Evolutionary conservation across 2,113 vertebrate species (phyloP).

Genomic region (Mus pahari): DNA sequence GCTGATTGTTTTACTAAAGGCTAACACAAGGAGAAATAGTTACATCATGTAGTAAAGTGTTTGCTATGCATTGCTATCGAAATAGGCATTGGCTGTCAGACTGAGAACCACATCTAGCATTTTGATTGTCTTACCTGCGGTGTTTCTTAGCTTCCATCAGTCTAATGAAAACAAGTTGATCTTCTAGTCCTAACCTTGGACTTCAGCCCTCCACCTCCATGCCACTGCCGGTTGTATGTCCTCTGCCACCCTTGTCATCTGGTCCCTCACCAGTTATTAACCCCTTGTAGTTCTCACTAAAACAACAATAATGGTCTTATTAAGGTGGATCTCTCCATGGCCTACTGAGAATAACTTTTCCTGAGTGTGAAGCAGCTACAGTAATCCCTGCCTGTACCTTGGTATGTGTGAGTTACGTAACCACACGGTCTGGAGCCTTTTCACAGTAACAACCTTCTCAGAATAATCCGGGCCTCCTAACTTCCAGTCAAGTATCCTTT

Average conservation of each 20-base stretch:
- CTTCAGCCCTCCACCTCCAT: neutral
- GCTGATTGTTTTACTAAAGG: constrained; percentile 9
- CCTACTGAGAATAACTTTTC: constrained; percentile 12
- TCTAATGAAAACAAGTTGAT: neutral
- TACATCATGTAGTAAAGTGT: neutral
- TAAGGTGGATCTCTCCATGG: neutral
- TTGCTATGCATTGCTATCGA: constrained; percentile 29
- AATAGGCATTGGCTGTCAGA: constrained; percentile 15
- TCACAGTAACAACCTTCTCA: neutral
- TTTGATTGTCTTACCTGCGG: neutral
- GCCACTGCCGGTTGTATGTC: neutral
- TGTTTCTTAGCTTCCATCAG: neutral
- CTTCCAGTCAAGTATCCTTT: neutral
- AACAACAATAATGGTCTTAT: neutral
- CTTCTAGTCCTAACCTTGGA: neutral
- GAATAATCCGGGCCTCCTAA: constrained; percentile 10
- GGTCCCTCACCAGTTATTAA: neutral
- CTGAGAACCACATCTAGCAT: neutral
- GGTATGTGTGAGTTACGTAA: neutral
- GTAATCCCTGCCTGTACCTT: neutral
- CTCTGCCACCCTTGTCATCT: neutral
- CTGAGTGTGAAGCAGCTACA: neutral
- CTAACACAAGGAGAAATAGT: constrained; percentile 19
- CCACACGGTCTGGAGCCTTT: neutral
- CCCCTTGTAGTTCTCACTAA: neutral